A percentile compares a stretch with the other conserved stretches of the same genome.
phyloP scores from a whole-genome alignment of 2,888 invertebrate genomes.

The Eustalomyia histrio region DNA sequence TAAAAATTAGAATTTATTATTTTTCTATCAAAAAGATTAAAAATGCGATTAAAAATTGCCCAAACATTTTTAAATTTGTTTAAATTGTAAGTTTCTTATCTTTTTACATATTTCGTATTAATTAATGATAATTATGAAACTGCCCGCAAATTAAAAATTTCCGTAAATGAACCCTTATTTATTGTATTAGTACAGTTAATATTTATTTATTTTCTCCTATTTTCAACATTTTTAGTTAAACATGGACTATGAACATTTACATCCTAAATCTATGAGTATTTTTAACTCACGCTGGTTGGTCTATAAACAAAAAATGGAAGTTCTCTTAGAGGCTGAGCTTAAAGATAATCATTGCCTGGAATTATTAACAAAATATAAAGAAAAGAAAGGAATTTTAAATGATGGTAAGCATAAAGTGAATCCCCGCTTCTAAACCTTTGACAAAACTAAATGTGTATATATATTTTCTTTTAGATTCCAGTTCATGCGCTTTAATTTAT shows the following conservation, averaged over 20 bases:
- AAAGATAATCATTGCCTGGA: conserved; percentile 40
- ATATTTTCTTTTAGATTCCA: conserved; percentile 32
- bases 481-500: conserved; percentile 33
- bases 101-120: too few relatives aligned
- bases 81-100: too few relatives aligned
- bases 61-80: too few relatives aligned
- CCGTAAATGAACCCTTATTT: too few relatives aligned
- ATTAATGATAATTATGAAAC: too few relatives aligned
- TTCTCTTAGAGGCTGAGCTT: conserved; percentile 39
- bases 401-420: conserved; percentile 13
- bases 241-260: conserved; percentile 36
- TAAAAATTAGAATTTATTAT: too few relatives aligned
- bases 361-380: conserved; percentile 31
- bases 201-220: neutral
- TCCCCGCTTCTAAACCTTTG: too few relatives aligned
- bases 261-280: conserved; percentile 21
- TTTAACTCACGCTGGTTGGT: conserved; percentile 46
- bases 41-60: too few relatives aligned
- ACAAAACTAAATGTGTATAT: neutral
- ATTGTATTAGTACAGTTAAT: too few relatives aligned
- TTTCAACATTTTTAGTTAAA: conserved; percentile 14
- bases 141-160: too few relatives aligned
- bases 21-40: too few relatives aligned
- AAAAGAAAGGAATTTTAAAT: neutral
- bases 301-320: conserved; percentile 40